Percentiles rank a stretch among this genome's conserved stretches.
phyloP scores from a whole-genome alignment of 2,797 vertebrate genomes.

The Ficedula albicollis region DNA sequence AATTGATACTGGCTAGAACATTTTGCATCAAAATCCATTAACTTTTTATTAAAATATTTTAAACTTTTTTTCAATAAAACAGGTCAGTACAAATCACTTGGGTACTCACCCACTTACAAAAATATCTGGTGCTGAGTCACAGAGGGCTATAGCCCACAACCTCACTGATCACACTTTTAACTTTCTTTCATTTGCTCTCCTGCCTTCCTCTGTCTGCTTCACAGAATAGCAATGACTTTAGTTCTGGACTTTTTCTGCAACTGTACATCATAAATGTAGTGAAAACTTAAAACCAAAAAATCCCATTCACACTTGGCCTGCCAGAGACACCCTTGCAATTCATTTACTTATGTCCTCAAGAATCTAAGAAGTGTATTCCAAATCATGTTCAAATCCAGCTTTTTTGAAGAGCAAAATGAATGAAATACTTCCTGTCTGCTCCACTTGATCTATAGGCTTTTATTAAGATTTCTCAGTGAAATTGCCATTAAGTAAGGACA shows the following conservation, averaged over 20 bases:
- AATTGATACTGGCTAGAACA: not conserved
- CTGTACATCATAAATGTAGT: not conserved
- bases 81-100: constrained; percentile 60
- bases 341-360: not conserved
- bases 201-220: not conserved
- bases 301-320: not conserved
- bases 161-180: not conserved
- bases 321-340: not conserved
- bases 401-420: not conserved
- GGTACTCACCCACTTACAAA: constrained; percentile 52
- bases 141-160: not conserved
- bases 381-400: not conserved
- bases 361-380: not conserved
- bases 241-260: not conserved
- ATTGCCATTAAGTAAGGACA: not conserved
- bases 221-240: not conserved
- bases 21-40: constrained; percentile 39
- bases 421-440: not conserved
- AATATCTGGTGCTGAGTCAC: constrained; percentile 49
- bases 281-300: not conserved
- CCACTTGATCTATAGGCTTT: not conserved
- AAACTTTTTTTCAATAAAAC: constrained; percentile 33
- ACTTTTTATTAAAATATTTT: constrained; percentile 4
- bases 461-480: not conserved
- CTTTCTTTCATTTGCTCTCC: constrained; percentile 26